Evolutionary conservation across 2,113 vertebrate genomes (phyloP).

Genomic region (Barnardius zonarius): DNA sequence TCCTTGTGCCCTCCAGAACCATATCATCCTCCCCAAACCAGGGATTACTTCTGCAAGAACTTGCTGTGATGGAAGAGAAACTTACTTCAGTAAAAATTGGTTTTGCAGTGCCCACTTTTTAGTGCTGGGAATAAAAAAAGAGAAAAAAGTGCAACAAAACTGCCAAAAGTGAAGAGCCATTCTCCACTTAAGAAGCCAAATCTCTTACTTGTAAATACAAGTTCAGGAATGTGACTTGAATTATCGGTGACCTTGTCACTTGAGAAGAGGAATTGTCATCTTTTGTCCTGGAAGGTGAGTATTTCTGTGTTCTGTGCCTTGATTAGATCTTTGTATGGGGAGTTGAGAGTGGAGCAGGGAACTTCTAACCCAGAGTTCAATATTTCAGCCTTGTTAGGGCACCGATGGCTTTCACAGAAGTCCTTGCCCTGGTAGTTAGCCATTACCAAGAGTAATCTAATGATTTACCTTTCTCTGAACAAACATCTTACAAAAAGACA

Average conservation of each 20-base stretch:
- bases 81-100: neutral
- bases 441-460: conserved; percentile 14
- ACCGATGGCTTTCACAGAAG: neutral
- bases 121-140: neutral
- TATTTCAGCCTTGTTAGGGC: neutral
- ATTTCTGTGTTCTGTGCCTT: neutral
- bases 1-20: neutral
- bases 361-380: neutral
- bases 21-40: neutral
- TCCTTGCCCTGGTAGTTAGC: conserved; percentile 3
- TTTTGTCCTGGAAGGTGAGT: neutral
- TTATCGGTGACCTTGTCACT: neutral
- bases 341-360: neutral
- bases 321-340: neutral
- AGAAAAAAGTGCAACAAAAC: neutral
- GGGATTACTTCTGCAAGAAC: neutral
- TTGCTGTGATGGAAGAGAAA: neutral
- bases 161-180: neutral
- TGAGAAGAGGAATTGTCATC: neutral
- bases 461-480: conserved; percentile 38
- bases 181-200: neutral
- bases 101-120: neutral
- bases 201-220: neutral
- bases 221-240: neutral
- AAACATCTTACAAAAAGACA: neutral